phyloP scores from a whole-genome alignment of 2,113 vertebrate genomes.

The Meleagris gallopavo region DNA sequence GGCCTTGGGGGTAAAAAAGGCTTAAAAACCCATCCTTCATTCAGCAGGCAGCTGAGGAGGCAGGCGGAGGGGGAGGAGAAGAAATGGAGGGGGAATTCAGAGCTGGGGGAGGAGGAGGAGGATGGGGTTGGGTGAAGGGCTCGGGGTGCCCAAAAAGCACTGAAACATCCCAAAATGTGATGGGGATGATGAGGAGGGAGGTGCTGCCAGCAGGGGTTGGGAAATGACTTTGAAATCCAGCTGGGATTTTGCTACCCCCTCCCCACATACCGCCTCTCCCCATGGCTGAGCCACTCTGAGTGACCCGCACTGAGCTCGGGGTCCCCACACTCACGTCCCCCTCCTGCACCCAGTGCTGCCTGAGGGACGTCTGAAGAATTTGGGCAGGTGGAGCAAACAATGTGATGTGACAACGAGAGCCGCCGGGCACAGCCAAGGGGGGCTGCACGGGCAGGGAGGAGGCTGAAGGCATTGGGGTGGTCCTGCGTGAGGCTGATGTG shows the following conservation, averaged over 20 bases:
- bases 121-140: not conserved
- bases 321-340: not conserved
- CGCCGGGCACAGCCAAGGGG: not conserved
- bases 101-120: not conserved
- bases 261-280: not conserved
- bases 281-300: fast-evolving
- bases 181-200: not conserved
- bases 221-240: not conserved
- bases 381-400: not conserved
- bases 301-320: not conserved
- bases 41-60: slow-evolving; percentile 64
- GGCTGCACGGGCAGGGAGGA: not conserved
- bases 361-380: not conserved
- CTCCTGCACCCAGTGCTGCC: not conserved
- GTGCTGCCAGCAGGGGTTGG: not conserved
- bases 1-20: slow-evolving; percentile 68
- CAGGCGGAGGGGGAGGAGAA: slow-evolving; percentile 35
- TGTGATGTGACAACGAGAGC: not conserved
- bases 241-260: not conserved
- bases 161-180: not conserved
- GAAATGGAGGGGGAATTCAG: slow-evolving; percentile 37
- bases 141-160: not conserved
- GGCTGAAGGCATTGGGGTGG: too few relatives aligned
- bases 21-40: slow-evolving; percentile 72
- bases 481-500: not conserved